Percentiles rank a stretch among this genome's conserved stretches.
These are phyloP conservation scores for Carduelis carduelis DNA, from an alignment of 2,797 vertebrate genomes.

Conservation along the genomic window DNA sequence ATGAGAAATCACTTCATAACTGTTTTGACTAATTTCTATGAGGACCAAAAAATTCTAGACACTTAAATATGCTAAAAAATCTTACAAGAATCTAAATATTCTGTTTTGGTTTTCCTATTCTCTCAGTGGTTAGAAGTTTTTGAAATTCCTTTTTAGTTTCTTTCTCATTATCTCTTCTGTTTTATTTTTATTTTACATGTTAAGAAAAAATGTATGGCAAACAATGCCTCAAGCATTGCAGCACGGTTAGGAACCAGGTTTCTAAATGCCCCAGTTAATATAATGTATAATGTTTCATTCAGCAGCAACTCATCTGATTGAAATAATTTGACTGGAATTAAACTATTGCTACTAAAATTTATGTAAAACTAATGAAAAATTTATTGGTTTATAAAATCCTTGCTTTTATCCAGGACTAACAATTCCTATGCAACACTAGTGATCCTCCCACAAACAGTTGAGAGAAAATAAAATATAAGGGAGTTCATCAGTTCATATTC, in stretches of 20 bases:
- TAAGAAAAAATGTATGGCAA: conserved; percentile 18
- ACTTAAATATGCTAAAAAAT: not conserved
- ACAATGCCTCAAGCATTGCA: conserved; percentile 14
- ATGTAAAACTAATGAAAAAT: conserved; percentile 78
- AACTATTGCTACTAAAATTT: conserved; percentile 75
- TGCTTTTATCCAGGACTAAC: conserved; percentile 76
- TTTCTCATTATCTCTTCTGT: conserved; percentile 42
- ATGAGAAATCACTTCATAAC: not conserved
- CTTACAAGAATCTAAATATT: not conserved
- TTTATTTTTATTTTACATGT: conserved; percentile 47
- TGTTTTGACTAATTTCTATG: not conserved
- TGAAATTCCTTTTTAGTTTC: conserved; percentile 36
- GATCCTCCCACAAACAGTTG: conserved; percentile 74
- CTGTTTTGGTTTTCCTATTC: not conserved
- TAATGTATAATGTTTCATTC: conserved; percentile 68
- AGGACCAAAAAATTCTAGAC: not conserved
- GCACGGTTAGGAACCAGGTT: conserved; percentile 40
- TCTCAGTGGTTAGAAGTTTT: conserved; percentile 40
- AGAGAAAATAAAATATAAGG: conserved; percentile 77
- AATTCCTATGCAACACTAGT: conserved; percentile 73
- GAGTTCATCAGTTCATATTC: conserved; percentile 76
- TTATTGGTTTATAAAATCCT: conserved; percentile 77
- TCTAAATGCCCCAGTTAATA: conserved; percentile 73
- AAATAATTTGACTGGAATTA: conserved; percentile 76
- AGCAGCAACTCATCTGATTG: conserved; percentile 65